Evolutionary conservation across 2,797 vertebrate genomes (phyloP).

Genomic region (Brachyrhaphis roseni): DNA sequence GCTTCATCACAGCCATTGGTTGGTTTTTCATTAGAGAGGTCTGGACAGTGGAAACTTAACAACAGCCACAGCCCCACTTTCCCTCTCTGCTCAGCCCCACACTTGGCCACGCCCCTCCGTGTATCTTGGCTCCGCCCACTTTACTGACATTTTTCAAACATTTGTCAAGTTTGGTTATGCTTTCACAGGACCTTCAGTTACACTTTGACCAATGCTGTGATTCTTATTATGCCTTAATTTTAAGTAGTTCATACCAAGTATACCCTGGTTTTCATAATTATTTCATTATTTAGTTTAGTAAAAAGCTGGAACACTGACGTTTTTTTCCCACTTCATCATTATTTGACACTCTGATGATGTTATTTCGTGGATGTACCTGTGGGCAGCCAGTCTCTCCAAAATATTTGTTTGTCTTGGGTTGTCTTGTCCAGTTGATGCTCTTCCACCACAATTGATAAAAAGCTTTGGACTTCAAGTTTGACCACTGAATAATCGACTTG

Average conservation of each 20-base stretch:
- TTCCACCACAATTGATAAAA: not conserved
- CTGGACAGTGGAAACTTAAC: no score
- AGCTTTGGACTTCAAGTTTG: not conserved
- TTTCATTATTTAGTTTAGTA: not conserved
- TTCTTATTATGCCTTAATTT: not conserved
- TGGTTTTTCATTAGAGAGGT: no score
- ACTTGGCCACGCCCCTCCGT: no score
- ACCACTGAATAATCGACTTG: no score
- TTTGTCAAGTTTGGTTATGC: no score
- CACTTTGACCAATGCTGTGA: not conserved
- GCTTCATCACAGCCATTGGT: no score
- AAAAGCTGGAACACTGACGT: not conserved
- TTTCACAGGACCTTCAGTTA: not conserved
- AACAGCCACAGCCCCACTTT: no score
- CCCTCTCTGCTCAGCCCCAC: no score
- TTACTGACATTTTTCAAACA: no score
- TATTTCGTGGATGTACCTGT: not conserved
- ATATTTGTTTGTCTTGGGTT: not conserved
- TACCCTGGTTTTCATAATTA: not conserved
- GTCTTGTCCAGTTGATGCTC: not conserved
- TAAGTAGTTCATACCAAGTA: not conserved
- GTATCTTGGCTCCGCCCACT: no score
- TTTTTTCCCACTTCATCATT: not conserved
- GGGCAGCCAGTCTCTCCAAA: not conserved
- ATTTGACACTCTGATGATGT: not conserved